These are phyloP conservation scores for Callorhinus ursinus DNA, from an alignment of 2,113 vertebrate genomes.

Conservation along the genomic window DNA sequence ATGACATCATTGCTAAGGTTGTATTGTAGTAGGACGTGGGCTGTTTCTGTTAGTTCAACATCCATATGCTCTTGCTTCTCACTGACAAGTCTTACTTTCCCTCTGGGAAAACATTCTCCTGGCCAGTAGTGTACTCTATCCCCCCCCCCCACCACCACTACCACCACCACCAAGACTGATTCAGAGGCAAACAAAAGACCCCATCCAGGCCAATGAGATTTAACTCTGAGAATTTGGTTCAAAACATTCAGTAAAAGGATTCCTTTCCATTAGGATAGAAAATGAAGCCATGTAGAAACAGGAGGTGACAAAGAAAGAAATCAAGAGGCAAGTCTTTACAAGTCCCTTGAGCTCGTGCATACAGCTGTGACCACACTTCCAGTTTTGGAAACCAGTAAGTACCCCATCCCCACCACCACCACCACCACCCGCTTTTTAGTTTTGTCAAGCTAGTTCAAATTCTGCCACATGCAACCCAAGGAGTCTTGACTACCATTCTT, in stretches of 20 bases:
- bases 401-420: background rate
- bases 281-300: background rate
- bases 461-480: background rate
- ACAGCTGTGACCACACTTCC: background rate
- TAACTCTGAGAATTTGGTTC: background rate
- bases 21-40: background rate
- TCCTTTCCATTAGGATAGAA: background rate
- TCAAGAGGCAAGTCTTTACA: background rate
- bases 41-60: background rate
- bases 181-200: background rate
- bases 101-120: background rate
- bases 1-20: background rate
- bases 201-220: background rate
- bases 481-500: background rate
- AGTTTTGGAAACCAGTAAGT: background rate
- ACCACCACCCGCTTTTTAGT: background rate
- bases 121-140: background rate
- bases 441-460: background rate
- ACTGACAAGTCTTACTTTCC: background rate
- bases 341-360: background rate
- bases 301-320: background rate
- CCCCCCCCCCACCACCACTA: too few relatives aligned
- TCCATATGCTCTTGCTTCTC: background rate
- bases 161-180: background rate
- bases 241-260: background rate